phyloP scores from a whole-genome alignment of 2,888 invertebrate genomes.

The Lagria hirta region DNA sequence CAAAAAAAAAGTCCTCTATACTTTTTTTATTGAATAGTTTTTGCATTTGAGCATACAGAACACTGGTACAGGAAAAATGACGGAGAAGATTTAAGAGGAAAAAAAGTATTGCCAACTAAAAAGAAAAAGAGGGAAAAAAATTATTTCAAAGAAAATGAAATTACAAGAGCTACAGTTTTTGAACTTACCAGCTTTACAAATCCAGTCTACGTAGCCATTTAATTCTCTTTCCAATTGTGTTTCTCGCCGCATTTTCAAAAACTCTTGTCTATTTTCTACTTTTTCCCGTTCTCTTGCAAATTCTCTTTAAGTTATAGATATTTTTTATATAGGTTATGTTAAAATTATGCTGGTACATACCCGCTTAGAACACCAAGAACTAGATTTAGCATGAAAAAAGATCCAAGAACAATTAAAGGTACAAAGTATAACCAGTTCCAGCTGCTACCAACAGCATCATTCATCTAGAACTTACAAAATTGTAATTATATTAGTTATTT shows the following conservation, averaged over 20 bases:
- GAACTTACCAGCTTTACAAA: constrained; percentile 97
- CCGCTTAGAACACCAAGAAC: constrained; percentile 99
- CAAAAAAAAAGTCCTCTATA: no score
- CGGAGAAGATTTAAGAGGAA: no score
- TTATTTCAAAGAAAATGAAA: no score
- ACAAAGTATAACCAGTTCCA: constrained; percentile 99
- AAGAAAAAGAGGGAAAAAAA: no score
- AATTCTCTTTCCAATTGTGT: constrained; percentile 97
- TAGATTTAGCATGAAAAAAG: constrained; percentile 99
- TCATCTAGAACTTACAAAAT: constrained; percentile 86
- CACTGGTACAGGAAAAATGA: no score
- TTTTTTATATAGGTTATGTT: neutral
- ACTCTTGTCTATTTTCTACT: constrained; percentile 99
- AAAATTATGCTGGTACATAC: constrained; percentile 65
- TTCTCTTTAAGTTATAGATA: constrained; percentile 72
- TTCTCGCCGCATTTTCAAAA: constrained; percentile 96
- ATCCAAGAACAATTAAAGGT: constrained; percentile 99
- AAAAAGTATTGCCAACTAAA: no score
- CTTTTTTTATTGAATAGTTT: no score
- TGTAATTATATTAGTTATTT: neutral
- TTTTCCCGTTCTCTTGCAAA: constrained; percentile 99
- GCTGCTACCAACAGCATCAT: constrained; percentile 97
- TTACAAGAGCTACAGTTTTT: no score
- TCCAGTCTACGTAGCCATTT: constrained; percentile 99
- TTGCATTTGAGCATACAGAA: no score